Conservation (phyloP, 2,888 invertebrate genomes). For the Coelogynopora nodosa region DNA sequence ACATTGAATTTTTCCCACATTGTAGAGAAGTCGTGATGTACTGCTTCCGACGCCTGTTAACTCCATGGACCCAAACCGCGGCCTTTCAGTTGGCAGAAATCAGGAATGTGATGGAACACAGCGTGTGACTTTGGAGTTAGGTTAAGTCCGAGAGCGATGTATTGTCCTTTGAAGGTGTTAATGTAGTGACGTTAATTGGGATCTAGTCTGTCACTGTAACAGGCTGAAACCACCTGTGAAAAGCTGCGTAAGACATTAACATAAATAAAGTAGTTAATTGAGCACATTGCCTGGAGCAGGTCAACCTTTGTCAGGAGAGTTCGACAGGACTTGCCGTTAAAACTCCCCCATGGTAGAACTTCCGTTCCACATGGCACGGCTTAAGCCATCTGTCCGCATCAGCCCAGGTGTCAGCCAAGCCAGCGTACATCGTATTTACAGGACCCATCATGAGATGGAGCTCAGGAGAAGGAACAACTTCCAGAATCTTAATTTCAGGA, state of each 20-base stretch:
- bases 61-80: too few species aligned
- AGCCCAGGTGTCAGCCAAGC: constrained; percentile 10
- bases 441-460: neutral
- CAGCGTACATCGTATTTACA: neutral
- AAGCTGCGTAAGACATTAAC: too few species aligned
- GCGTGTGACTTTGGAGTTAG: too few species aligned
- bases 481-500: neutral
- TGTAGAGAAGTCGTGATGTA: neutral
- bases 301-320: neutral
- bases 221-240: too few species aligned
- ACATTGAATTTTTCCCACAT: neutral
- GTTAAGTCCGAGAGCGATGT: too few species aligned
- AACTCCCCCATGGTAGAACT: neutral
- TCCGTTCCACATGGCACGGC: constrained; percentile 12
- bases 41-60: neutral
- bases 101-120: too few species aligned
- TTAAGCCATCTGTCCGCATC: constrained; percentile 17
- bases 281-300: constrained; percentile 35
- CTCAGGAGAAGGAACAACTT: constrained; percentile 32
- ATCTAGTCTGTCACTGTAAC: too few species aligned
- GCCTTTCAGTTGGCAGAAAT: too few species aligned
- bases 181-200: too few species aligned
- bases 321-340: neutral
- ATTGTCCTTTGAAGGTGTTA: too few species aligned
- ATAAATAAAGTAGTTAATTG: neutral